Evolutionary conservation across 2,888 invertebrate species (phyloP), one percentile per base, ranked within the genome.

Genomic region (Meta bourneti): DNA sequence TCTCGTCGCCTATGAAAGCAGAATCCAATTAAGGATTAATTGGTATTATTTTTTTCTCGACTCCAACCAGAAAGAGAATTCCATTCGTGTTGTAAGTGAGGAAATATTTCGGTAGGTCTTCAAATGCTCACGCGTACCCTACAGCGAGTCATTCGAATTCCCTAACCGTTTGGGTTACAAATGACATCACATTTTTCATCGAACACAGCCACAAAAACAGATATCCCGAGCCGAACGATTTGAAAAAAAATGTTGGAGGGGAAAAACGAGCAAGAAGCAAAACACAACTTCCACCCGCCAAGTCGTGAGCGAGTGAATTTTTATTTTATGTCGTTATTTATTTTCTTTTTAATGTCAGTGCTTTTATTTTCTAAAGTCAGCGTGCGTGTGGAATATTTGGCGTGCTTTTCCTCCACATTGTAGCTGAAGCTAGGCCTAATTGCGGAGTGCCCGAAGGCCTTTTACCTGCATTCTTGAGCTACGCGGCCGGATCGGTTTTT

Each of bases 261-360:
- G 52, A 34, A 79, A 82, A 87, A 85, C 16, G 80, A 85, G 80
- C 79, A 90, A 89, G 8, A 88, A 81, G 70, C 78, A 89, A 86
- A 75, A 77, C 54, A 71, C 80, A 74, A 78, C 81, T 83, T 91
- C 91, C 91, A 91, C 91, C 91, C 91, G 91, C 91, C 87, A 91
- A 91, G 78, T 91, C 91, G 82, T 87, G 91, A 91, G 87, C 86
- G 81, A 83, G 87, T 87, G 82, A 83, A 81, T 86, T 91, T 87
- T 77, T 91, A 34, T 69, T 80, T 84, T 79, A n/a, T 85, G 80
- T 85, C 77, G 54, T 90, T 79, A 79, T 79, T 91, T 91, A 78
- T 91, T 91, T 90, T 90, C 86, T 90, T 91, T 90, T 91, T 91
- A 87, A 91, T 91, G 91, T 83, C 91, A 91, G 87, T 91, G 91